Percentiles rank a stretch among this genome's conserved stretches.
These are phyloP conservation scores for Tipula confusa DNA, from an alignment of 2,888 invertebrate species.

Conservation along the genomic window DNA sequence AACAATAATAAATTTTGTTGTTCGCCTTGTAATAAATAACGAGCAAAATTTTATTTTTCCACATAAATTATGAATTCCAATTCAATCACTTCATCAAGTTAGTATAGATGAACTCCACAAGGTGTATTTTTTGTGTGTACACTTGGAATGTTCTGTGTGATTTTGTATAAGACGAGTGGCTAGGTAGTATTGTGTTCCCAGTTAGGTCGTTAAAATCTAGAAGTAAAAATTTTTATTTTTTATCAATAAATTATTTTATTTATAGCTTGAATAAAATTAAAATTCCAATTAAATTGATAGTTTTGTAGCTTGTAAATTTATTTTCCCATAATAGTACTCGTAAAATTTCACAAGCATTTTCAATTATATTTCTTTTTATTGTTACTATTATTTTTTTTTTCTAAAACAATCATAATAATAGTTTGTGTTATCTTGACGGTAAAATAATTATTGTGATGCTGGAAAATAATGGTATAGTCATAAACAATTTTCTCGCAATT, in stretches of 20 bases:
- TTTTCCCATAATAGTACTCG: neutral
- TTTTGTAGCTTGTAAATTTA: too few relatives aligned
- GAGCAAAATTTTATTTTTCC: neutral
- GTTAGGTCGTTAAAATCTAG: too few relatives aligned
- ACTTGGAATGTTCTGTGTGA: too few relatives aligned
- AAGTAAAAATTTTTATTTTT: neutral
- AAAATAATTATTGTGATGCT: neutral
- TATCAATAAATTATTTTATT: neutral
- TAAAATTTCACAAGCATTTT: neutral
- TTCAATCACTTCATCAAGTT: neutral
- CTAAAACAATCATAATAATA: neutral
- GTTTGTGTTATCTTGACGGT: neutral
- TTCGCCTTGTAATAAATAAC: neutral
- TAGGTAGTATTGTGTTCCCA: too few relatives aligned
- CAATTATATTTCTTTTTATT: neutral
- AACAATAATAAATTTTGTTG: neutral
- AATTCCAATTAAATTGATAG: neutral
- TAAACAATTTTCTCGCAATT: neutral
- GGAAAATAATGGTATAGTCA: neutral
- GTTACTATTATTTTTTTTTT: too few relatives aligned
- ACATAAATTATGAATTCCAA: neutral
- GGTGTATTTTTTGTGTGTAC: neutral
- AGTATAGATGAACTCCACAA: neutral
- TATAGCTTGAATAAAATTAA: neutral
- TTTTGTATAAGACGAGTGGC: neutral